phyloP scores from a whole-genome alignment of 2,888 invertebrate genomes.

The Phania funesta region DNA sequence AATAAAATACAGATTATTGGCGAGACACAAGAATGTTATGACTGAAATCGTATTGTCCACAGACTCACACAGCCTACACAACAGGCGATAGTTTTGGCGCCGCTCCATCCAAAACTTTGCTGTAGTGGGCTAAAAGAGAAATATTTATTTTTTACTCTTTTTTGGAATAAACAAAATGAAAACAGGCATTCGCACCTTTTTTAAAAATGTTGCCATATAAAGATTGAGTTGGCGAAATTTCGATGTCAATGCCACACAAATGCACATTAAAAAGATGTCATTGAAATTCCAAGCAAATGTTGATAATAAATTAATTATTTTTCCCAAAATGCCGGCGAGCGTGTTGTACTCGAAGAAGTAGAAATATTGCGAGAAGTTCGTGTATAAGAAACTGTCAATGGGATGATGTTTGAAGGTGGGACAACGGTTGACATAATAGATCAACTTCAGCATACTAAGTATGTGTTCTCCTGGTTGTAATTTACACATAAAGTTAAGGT shows the following conservation, averaged over 20 bases:
- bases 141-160: not conserved
- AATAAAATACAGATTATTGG: slow-evolving; percentile 83
- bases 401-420: slow-evolving; percentile 72
- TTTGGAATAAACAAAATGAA: not conserved
- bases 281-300: slow-evolving; percentile 89
- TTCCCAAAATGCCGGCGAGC: slow-evolving; percentile 73
- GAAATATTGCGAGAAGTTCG: slow-evolving; percentile 74
- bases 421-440: slow-evolving; percentile 77
- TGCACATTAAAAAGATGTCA: slow-evolving; percentile 86
- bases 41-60: slow-evolving; percentile 81
- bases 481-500: not conserved
- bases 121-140: slow-evolving; percentile 73
- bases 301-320: slow-evolving; percentile 82
- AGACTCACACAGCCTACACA: slow-evolving; percentile 81
- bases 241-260: slow-evolving; percentile 85
- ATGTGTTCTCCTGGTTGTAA: slow-evolving; percentile 82
- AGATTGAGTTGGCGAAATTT: slow-evolving; percentile 85
- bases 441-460: slow-evolving; percentile 83
- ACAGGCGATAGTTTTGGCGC: slow-evolving; percentile 81
- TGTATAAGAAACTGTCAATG: slow-evolving; percentile 74
- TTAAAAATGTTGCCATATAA: slow-evolving; percentile 80
- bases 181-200: slow-evolving; percentile 77
- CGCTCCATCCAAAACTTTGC: slow-evolving; percentile 81
- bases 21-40: slow-evolving; percentile 82
- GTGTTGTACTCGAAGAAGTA: slow-evolving; percentile 72